Evolutionary conservation across 2,797 vertebrate genomes (phyloP).

Genomic region (Danio tinwini): DNA sequence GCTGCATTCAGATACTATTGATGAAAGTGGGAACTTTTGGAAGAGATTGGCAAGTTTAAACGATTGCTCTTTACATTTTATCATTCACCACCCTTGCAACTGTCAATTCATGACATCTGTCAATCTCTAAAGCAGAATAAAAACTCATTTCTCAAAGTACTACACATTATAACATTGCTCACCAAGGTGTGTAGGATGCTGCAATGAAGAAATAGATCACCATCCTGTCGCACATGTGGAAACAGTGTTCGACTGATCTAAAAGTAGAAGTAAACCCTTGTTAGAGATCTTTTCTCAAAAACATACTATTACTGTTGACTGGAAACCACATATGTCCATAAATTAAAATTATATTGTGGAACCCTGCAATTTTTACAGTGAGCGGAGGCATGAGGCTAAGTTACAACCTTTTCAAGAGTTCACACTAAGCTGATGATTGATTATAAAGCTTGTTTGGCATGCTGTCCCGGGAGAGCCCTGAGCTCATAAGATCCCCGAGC

Average conservation of each 20-base stretch:
- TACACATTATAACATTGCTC: conserved; percentile 65
- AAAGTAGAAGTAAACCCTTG: conserved; percentile 48
- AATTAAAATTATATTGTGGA: too few species aligned
- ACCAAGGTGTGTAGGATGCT: conserved; percentile 95
- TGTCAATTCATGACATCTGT: not conserved
- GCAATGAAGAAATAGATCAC: conserved; percentile 98
- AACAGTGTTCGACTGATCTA: conserved; percentile 91
- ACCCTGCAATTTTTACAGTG: too few species aligned
- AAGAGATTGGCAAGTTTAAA: not conserved
- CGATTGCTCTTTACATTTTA: not conserved
- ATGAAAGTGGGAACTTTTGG: too few species aligned
- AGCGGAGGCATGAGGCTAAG: too few species aligned
- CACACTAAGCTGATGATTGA: too few species aligned
- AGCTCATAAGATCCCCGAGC: too few species aligned
- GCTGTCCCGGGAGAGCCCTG: too few species aligned
- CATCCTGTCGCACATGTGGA: conserved; percentile 97
- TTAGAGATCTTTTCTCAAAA: not conserved
- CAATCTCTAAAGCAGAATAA: not conserved
- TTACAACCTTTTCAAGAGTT: too few species aligned
- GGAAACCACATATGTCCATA: too few species aligned
- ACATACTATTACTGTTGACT: too few species aligned
- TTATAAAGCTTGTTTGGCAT: too few species aligned
- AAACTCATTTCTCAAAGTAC: not conserved
- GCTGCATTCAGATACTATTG: too few species aligned
- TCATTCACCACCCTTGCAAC: not conserved